Evolutionary conservation across 2,888 invertebrate genomes (phyloP), one percentile per base, ranked within the genome.

Genomic region (Seira musarum): DNA sequence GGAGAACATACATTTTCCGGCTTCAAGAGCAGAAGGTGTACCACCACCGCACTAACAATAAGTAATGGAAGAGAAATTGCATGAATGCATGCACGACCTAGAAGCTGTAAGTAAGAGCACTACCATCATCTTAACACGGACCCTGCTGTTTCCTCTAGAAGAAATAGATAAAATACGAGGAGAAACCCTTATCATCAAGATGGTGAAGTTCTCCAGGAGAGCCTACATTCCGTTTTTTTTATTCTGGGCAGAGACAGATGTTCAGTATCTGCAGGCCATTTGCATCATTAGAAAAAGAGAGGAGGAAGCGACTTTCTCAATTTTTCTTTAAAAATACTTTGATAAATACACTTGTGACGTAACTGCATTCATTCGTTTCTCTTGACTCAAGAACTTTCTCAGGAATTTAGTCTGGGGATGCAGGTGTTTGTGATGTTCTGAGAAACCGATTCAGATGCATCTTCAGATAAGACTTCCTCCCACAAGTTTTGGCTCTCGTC

Each of bases 361-460:
- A 61, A 10, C 1, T 15, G 30, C 8, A 17, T 53, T 6, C 22
- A 60, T 61, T 60, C 68, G 17, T 30, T 68, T n/a, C 2, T 6
- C 30, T 13, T 2, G 46, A n/a, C 19, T 21, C 46, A 21, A 24
- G 5, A 24, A 6, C 22, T 21, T n/a, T n/a, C n/a, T n/a, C n/a
- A n/a, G n/a, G n/a, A n/a, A n/a, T n/a, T n/a, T n/a, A n/a, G n/a
- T n/a, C n/a, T n/a, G n/a, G n/a, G n/a, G 68, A 60, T 75, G 75
- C 75, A 75, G 75, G 75, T 75, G 75, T 75, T 67, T 64, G 68
- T 75, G 68, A 75, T 75, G 68, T n/a, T n/a, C n/a, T n/a, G n/a
- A n/a, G n/a, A n/a, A n/a, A n/a, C n/a, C n/a, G n/a, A n/a, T n/a
- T n/a, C n/a, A n/a, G n/a, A n/a, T n/a, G n/a, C n/a, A n/a, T n/a